phyloP scores from a whole-genome alignment of 1,140 invertebrate species.

The Probaryconus sp. region DNA sequence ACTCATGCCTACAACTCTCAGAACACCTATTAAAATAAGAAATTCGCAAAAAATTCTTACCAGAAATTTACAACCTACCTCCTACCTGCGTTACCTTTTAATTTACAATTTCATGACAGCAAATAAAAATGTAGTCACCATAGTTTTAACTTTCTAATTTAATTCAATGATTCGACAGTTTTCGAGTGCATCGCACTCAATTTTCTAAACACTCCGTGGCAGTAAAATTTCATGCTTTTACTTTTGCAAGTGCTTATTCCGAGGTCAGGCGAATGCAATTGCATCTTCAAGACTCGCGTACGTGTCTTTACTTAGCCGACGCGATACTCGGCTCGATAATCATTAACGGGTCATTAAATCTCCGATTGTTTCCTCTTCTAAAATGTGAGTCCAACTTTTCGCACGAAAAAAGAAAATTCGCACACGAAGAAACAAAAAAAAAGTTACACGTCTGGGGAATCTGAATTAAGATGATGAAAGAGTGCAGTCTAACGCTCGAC shows the following conservation, averaged over 20 bases:
- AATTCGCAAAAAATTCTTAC: no score
- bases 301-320: conserved; percentile 25
- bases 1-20: no score
- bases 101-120: background rate
- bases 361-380: conserved; percentile 43
- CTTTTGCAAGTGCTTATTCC: conserved; percentile 8
- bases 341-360: conserved; percentile 51
- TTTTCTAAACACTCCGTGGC: conserved; percentile 16
- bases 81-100: background rate
- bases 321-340: conserved; percentile 32
- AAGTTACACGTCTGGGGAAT: conserved; percentile 33
- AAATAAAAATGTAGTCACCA: conserved; percentile 10
- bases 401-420: conserved; percentile 7
- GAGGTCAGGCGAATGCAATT: background rate
- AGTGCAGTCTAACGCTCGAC: conserved; percentile 30
- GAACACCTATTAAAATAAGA: no score
- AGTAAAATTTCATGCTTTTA: conserved; percentile 36
- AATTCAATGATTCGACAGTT: conserved; percentile 41
- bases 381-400: conserved; percentile 14
- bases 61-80: no score
- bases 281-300: conserved; percentile 15
- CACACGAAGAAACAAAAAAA: conserved; percentile 5
- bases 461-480: conserved; percentile 53
- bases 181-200: conserved; percentile 21
- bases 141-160: conserved; percentile 16